Evolutionary conservation across 2,797 vertebrate genomes (phyloP).

Genomic region (Oceanodroma leucorhoa): DNA sequence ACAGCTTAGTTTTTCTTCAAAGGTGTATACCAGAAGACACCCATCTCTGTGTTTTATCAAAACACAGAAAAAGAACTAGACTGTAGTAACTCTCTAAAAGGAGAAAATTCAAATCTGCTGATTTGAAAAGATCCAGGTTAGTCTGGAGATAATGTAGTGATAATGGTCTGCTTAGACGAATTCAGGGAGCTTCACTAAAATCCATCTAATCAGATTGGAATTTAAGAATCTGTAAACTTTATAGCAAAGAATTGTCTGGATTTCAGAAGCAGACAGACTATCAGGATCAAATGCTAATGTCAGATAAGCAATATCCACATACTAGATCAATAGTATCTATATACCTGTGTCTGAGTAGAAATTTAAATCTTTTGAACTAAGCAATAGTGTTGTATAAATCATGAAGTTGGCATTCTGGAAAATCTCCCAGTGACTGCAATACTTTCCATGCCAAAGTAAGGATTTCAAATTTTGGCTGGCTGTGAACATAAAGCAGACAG

Average conservation of each 20-base stretch:
- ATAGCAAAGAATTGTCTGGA: neutral
- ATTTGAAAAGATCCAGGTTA: neutral
- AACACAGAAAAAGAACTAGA: neutral
- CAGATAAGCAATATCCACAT: neutral
- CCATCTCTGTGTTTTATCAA: neutral
- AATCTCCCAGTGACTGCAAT: neutral
- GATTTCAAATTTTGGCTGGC: constrained; percentile 2
- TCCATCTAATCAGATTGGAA: neutral
- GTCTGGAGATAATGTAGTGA: neutral
- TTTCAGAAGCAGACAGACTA: neutral
- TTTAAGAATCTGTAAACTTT: neutral
- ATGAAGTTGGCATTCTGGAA: neutral
- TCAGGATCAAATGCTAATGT: neutral
- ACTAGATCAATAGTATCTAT: neutral
- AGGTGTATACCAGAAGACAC: neutral
- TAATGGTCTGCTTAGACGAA: neutral
- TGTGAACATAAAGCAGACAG: neutral
- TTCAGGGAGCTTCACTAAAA: neutral
- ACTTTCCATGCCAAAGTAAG: neutral
- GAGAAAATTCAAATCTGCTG: neutral
- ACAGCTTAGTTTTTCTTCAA: neutral
- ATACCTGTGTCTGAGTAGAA: neutral
- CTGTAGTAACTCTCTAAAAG: neutral
- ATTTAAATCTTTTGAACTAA: neutral
- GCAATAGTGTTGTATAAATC: neutral